These are phyloP conservation scores for Solea solea DNA, from an alignment of 2,113 vertebrate genomes.

Conservation along the genomic window DNA sequence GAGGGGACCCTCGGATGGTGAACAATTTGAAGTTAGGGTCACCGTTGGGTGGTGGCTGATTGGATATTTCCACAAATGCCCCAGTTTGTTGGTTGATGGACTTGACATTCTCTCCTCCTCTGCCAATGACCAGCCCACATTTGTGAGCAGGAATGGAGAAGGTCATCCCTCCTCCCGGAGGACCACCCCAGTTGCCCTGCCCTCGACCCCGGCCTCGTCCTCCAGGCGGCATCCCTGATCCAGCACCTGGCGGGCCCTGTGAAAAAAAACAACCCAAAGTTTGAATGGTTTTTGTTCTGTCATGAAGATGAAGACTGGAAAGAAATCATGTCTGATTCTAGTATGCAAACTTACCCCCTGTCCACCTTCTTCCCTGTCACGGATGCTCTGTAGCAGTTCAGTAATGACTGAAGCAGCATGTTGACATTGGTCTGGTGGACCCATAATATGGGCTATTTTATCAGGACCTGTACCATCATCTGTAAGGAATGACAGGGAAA, in stretches of 20 bases:
- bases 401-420: conserved; percentile 92
- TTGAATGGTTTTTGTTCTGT: neutral
- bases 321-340: neutral
- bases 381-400: conserved; percentile 91
- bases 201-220: conserved; percentile 87
- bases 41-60: conserved; percentile 89
- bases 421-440: conserved; percentile 91
- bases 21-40: conserved; percentile 95
- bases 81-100: conserved; percentile 94
- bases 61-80: conserved; percentile 92
- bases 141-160: conserved; percentile 95
- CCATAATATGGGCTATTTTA: conserved; percentile 93
- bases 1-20: conserved; percentile 88
- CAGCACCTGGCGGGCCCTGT: conserved; percentile 85
- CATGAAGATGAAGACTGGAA: neutral
- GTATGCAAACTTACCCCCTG: conserved; percentile 67
- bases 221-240: conserved; percentile 88
- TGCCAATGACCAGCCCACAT: conserved; percentile 92
- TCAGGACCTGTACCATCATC: conserved; percentile 91
- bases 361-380: conserved; percentile 79
- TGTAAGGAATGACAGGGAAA: conserved; percentile 49
- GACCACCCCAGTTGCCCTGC: conserved; percentile 91
- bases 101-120: conserved; percentile 93
- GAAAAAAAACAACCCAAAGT: neutral
- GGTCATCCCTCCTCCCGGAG: conserved; percentile 90